Evolutionary conservation across 2,888 invertebrate species (phyloP).

Genomic region (Nomada flava): DNA sequence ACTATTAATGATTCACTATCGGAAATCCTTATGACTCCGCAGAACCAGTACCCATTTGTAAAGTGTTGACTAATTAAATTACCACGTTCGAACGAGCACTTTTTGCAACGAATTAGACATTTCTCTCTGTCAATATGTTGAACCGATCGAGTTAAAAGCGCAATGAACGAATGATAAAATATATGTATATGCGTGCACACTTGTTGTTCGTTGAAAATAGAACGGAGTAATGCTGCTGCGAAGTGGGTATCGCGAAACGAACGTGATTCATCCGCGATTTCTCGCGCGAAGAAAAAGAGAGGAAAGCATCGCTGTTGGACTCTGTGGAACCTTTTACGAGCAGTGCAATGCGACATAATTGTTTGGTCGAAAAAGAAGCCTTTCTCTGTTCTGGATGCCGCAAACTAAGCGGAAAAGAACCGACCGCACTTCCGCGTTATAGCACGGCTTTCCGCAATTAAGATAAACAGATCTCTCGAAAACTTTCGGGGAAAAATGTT

Average conservation of each 20-base stretch:
- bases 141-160: neutral
- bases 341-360: constrained; percentile 39
- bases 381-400: constrained; percentile 37
- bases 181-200: neutral
- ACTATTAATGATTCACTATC: constrained; percentile 64
- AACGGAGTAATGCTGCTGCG: neutral
- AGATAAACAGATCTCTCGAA: constrained; percentile 55
- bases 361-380: constrained; percentile 38
- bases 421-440: constrained; percentile 49
- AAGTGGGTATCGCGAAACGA: constrained; percentile 24
- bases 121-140: constrained; percentile 2
- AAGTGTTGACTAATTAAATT: constrained; percentile 49
- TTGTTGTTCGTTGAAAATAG: constrained; percentile 9
- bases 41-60: neutral
- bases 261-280: constrained; percentile 54
- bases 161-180: constrained; percentile 8
- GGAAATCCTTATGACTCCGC: constrained; percentile 58
- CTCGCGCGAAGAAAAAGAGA: constrained; percentile 44
- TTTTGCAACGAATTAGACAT: neutral
- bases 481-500: constrained; percentile 49
- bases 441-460: constrained; percentile 50
- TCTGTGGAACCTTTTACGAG: constrained; percentile 27
- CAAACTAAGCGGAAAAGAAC: constrained; percentile 36
- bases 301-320: constrained; percentile 28
- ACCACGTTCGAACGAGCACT: neutral